phyloP scores from a whole-genome alignment of 2,797 vertebrate genomes.

The Melanotaenia boesemani region DNA sequence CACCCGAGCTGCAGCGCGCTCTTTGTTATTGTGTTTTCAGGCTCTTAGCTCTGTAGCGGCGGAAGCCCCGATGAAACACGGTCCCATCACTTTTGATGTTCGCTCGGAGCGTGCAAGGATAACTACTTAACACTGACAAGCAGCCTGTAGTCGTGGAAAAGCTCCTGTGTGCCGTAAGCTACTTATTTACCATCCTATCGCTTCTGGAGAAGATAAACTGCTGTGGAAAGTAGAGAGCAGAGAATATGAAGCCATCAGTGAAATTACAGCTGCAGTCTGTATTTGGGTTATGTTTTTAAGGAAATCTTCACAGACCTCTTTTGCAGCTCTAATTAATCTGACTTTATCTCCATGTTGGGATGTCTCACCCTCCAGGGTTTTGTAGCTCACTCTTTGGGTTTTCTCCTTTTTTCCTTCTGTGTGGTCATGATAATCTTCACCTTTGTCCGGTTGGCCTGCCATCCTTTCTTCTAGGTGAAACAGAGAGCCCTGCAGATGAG shows the following conservation, averaged over 20 bases:
- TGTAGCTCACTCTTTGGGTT: neutral
- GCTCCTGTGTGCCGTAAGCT: conserved; percentile 74
- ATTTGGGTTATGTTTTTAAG: conserved; percentile 25
- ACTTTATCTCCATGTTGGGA: conserved; percentile 8
- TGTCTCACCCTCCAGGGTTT: neutral
- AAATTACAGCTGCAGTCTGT: conserved; percentile 57
- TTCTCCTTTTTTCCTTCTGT: neutral
- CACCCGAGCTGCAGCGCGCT: conserved; percentile 25
- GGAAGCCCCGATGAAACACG: conserved; percentile 58
- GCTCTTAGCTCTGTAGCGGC: conserved; percentile 44
- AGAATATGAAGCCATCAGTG: conserved; percentile 58
- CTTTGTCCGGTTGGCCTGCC: conserved; percentile 42
- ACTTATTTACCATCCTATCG: conserved; percentile 76
- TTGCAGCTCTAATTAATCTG: conserved; percentile 35
- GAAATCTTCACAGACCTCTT: conserved; percentile 14
- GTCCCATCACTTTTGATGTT: conserved; percentile 72
- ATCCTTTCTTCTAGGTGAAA: conserved; percentile 48
- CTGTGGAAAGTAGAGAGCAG: conserved; percentile 55
- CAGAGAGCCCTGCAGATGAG: conserved; percentile 45
- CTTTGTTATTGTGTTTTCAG: conserved; percentile 44
- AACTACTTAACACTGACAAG: conserved; percentile 77
- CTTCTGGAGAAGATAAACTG: conserved; percentile 70
- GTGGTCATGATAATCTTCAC: conserved; percentile 33
- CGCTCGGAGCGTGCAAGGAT: conserved; percentile 60
- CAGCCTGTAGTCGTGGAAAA: conserved; percentile 64